Evolutionary conservation across 2,888 invertebrate genomes (phyloP), one percentile per base, ranked within the genome.

Genomic region (Agrilus mali): DNA sequence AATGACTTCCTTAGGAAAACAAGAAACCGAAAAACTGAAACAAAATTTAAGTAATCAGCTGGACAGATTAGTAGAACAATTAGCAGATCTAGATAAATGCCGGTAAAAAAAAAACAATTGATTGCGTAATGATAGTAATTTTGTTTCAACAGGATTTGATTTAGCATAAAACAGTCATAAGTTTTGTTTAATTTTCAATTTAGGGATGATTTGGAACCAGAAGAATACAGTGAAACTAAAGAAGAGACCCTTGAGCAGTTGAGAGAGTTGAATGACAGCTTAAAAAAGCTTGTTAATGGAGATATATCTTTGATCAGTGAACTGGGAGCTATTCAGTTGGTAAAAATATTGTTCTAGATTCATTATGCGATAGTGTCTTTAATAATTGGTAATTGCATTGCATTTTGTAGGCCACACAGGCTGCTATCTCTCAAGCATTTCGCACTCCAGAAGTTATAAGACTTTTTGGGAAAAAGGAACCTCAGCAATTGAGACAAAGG

Each of bases 401-500:
- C 14, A 22, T n/a, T 40, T 59, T 62, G 42, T 54, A 81, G 81
- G 81, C 82, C 4, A 81, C 80, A 22, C 78, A 78, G 63, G 80
- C 81, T 50, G 82, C 84, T 8, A 82, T 85, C 40, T 78, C 80
- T 47, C 71, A 78, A 55, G 82, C 84, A 2, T 84, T 84, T 59
- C 74, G 79, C 63, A 84, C 84, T 2, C 82, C 83, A 5, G 82
- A 82, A 60, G 79, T 84, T 2, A 82, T 84, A 34, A 66, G 75
- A 54, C 70, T 83, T 63, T 84, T 84, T 69, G 82, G 80, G 2
- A 77, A 75, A 56, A 74, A 78, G 51, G 80, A 83, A 58, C 78
- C 82, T 2, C 73, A 72, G 36, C 76, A 78, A 54, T 65, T 84
- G 40, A 62, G 80, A 44, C 71, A 77, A 50, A 68, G 75, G 52